Percentiles rank a stretch among this genome's conserved stretches.
phyloP scores from a whole-genome alignment of 1,140 invertebrate genomes.

The Panagrolaimus sp. region DNA sequence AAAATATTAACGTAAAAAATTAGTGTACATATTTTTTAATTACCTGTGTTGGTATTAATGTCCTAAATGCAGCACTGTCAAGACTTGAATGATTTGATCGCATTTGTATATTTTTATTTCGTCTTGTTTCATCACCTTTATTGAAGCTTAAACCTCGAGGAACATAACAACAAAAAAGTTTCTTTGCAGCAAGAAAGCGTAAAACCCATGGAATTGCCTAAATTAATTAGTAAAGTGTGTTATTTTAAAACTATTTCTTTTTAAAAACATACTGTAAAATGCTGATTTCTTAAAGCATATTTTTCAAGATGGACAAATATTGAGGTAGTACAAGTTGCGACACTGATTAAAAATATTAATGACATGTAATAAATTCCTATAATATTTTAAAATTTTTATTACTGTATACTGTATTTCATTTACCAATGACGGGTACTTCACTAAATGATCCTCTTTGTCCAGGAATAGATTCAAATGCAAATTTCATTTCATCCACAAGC shows the following conservation, averaged over 20 bases:
- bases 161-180: slow-evolving; percentile 55
- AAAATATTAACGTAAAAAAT: slow-evolving; percentile 19
- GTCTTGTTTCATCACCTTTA: slow-evolving; percentile 42
- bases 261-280: slow-evolving; percentile 34
- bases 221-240: slow-evolving; percentile 26
- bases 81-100: slow-evolving; percentile 43
- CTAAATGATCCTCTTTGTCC: slow-evolving; percentile 54
- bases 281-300: slow-evolving; percentile 50
- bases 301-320: slow-evolving; percentile 56
- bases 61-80: slow-evolving; percentile 41
- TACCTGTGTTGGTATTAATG: slow-evolving; percentile 54
- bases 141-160: slow-evolving; percentile 45
- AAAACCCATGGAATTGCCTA: slow-evolving; percentile 48
- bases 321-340: slow-evolving; percentile 56
- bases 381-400: neutral
- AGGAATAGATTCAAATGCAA: slow-evolving; percentile 55
- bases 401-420: neutral
- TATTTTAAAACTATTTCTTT: neutral
- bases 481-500: slow-evolving; percentile 58
- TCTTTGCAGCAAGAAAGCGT: slow-evolving; percentile 51
- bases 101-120: slow-evolving; percentile 45
- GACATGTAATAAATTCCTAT: slow-evolving; percentile 58
- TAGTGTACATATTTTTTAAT: neutral
- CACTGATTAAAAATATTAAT: slow-evolving; percentile 50
- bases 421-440: slow-evolving; percentile 54